Percentiles rank a stretch among this genome's conserved stretches.
phyloP scores from a whole-genome alignment of 2,113 vertebrate genomes.

The Candoia aspera region DNA sequence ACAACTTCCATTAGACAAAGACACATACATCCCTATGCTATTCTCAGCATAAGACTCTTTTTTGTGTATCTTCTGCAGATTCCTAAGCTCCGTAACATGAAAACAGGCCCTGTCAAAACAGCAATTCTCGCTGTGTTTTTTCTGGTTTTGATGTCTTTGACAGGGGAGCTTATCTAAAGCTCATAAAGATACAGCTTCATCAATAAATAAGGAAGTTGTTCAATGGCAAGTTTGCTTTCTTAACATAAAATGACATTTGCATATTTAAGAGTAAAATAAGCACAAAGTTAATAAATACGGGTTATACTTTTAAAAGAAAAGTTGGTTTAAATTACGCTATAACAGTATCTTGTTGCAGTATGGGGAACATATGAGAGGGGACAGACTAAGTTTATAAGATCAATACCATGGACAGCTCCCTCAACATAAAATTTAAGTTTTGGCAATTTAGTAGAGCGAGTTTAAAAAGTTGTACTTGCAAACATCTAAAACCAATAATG shows the following conservation, averaged over 20 bases:
- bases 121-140: conserved; percentile 29
- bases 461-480: not conserved
- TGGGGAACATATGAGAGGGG: not conserved
- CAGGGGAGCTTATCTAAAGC: conserved; percentile 52
- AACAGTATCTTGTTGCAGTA: not conserved
- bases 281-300: conserved; percentile 41
- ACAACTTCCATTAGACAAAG: not conserved
- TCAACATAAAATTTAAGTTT: no score
- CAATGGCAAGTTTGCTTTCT: conserved; percentile 23
- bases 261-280: conserved; percentile 37
- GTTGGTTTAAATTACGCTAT: conserved; percentile 45
- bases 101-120: conserved; percentile 39
- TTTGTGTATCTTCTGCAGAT: conserved; percentile 54
- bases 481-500: not conserved
- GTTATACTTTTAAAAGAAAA: conserved; percentile 26
- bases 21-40: not conserved
- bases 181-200: conserved; percentile 55
- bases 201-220: conserved; percentile 51
- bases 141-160: conserved; percentile 58
- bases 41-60: conserved; percentile 34
- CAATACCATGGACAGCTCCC: not conserved
- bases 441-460: no score
- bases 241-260: conserved; percentile 24
- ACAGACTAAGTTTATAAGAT: not conserved
- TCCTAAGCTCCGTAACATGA: conserved; percentile 44